These are phyloP conservation scores for Apeltes quadracus DNA, from an alignment of 2,113 vertebrate genomes.

Conservation along the genomic window DNA sequence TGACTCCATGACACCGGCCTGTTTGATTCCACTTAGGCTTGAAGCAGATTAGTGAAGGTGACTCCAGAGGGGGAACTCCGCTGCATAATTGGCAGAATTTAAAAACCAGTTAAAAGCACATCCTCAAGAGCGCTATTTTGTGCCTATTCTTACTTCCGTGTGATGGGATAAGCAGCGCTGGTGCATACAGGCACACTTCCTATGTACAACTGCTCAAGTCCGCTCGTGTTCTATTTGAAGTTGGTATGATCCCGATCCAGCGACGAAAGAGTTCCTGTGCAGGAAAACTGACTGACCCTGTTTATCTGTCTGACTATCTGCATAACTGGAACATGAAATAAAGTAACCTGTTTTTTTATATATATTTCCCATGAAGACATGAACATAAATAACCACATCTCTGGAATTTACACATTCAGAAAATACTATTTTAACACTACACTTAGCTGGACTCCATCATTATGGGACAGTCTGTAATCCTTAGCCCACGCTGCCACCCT, in stretches of 20 bases:
- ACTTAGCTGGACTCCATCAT: conserved; percentile 31
- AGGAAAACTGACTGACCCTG: conserved; percentile 47
- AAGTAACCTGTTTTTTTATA: conserved; percentile 15
- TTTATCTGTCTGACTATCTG: conserved; percentile 23
- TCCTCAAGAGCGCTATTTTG: conserved; percentile 69
- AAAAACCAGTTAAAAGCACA: conserved; percentile 80
- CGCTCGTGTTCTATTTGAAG: conserved; percentile 40
- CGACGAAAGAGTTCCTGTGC: conserved; percentile 43
- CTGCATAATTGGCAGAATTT: conserved; percentile 79
- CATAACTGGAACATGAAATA: conserved; percentile 21
- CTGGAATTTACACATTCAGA: conserved; percentile 20
- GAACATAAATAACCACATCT: conserved; percentile 34
- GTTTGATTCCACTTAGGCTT: conserved; percentile 70
- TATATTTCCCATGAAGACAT: conserved; percentile 25
- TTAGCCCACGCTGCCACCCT: conserved; percentile 23
- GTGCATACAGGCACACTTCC: conserved; percentile 41
- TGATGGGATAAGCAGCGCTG: conserved; percentile 71
- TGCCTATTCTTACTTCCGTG: conserved; percentile 73
- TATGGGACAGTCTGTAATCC: conserved; percentile 38
- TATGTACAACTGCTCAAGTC: conserved; percentile 41
- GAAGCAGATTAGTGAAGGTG: conserved; percentile 81
- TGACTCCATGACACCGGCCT: conserved; percentile 62
- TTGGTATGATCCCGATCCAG: conserved; percentile 29
- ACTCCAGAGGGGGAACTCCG: conserved; percentile 73
- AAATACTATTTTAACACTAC: conserved; percentile 31